These are phyloP conservation scores for Umimayanthus kanabou DNA, from an alignment of 92 coral and sea anemone genomes.

Conservation along the genomic window DNA sequence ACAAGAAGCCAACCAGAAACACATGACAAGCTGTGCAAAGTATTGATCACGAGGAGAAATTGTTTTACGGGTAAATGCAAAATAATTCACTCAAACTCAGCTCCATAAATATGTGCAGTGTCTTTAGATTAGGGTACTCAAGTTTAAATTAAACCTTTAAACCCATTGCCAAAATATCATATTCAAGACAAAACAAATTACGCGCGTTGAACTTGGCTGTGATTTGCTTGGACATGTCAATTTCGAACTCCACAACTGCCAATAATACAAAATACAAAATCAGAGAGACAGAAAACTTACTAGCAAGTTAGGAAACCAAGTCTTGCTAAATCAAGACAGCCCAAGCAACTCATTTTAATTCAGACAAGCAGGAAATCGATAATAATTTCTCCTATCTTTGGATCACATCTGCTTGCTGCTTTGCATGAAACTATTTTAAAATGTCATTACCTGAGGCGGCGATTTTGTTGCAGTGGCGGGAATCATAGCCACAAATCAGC, in stretches of 20 bases:
- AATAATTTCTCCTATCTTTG: not conserved
- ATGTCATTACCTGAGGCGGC: conserved; percentile 53
- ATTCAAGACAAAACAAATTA: not conserved
- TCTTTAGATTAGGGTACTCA: not conserved
- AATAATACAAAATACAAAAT: not conserved
- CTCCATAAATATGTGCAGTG: not conserved
- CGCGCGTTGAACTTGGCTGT: not conserved
- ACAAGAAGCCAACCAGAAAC: not conserved
- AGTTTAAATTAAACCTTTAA: not conserved
- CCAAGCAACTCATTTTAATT: conserved; percentile 5
- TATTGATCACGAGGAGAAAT: not conserved
- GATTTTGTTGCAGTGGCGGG: conserved; percentile 46
- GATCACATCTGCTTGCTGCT: conserved; percentile 34
- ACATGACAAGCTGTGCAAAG: not conserved
- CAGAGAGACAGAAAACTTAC: not conserved
- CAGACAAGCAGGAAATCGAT: not conserved
- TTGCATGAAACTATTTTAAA: conserved; percentile 1
- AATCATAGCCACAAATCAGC: conserved; percentile 35
- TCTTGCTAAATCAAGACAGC: not conserved
- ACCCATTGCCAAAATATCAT: not conserved
- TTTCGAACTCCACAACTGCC: not conserved
- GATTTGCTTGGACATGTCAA: not conserved
- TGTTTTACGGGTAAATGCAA: not conserved
- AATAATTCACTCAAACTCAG: not conserved
- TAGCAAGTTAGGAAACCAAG: not conserved